Percentiles rank a stretch among this genome's conserved stretches.
These are phyloP conservation scores for Amblyopsis rosae DNA, from an alignment of 2,113 vertebrate genomes.

Conservation along the genomic window DNA sequence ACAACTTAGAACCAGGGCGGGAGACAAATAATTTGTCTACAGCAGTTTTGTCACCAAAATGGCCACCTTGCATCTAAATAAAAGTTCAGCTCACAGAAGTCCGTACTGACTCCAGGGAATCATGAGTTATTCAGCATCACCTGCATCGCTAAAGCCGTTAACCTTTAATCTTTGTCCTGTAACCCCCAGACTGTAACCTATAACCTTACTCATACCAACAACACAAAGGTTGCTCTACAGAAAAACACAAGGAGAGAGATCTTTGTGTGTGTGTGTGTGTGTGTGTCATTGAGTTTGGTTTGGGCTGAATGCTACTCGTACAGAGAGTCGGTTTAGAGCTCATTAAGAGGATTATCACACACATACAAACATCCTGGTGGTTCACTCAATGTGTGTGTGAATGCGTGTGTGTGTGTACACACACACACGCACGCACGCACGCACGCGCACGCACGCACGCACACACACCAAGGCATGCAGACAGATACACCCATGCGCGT, in stretches of 20 bases:
- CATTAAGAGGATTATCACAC: conserved; percentile 59
- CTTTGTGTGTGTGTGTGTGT: conserved; percentile 17
- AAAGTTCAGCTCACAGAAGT: conserved; percentile 16
- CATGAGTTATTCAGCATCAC: conserved; percentile 14
- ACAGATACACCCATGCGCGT: background rate
- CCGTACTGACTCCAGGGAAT: background rate
- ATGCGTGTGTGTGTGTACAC: background rate
- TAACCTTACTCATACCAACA: conserved; percentile 39
- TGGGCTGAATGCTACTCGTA: conserved; percentile 59
- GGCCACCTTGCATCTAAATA: conserved; percentile 24
- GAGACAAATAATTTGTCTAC: background rate
- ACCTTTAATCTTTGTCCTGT: conserved; percentile 53
- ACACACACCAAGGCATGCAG: conserved; percentile 3
- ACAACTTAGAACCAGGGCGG: background rate
- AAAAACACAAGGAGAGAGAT: conserved; percentile 12
- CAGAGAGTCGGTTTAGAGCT: conserved; percentile 53
- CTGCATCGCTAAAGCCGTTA: conserved; percentile 42
- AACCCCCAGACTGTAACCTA: conserved; percentile 45
- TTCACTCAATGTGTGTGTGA: background rate
- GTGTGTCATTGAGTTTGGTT: conserved; percentile 40
- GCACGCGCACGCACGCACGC: conserved; percentile 23
- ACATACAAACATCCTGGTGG: conserved; percentile 14
- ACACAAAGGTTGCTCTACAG: conserved; percentile 40
- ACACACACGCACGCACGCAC: background rate
- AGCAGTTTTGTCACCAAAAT: conserved; percentile 9